Conservation (phyloP, 2,113 vertebrate species). For the Neogale vison region DNA sequence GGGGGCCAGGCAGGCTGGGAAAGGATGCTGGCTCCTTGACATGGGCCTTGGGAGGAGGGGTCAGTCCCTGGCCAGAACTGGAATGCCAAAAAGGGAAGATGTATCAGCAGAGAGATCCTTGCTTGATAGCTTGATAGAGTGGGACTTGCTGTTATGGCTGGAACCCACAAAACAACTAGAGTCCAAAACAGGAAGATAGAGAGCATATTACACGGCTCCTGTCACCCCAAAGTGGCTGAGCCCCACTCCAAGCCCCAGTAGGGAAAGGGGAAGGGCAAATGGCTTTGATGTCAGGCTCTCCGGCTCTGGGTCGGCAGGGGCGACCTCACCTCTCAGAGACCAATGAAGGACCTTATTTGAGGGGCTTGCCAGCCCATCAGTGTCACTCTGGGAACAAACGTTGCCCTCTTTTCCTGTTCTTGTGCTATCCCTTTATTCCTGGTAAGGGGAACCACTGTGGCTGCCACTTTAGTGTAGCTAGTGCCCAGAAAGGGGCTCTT, state of each 20-base stretch:
- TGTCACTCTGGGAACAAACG: neutral
- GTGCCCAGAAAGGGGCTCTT: neutral
- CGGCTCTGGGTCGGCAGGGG: neutral
- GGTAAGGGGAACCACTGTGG: neutral
- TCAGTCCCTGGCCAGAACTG: neutral
- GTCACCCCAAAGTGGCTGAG: neutral
- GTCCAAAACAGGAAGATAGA: neutral
- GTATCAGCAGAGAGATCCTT: neutral
- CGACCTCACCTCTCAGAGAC: neutral
- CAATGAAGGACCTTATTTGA: neutral
- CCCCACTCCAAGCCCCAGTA: neutral
- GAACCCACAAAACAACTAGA: neutral
- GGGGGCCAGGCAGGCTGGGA: neutral
- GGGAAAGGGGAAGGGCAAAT: neutral
- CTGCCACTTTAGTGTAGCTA: neutral
- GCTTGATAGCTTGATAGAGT: neutral
- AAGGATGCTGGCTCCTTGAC: slow-evolving; percentile 38
- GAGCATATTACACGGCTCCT: neutral
- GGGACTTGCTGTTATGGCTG: neutral
- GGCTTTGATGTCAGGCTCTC: neutral
- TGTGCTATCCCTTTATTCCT: neutral
- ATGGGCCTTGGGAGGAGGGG: neutral
- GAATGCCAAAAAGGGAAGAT: neutral
- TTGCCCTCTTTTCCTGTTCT: neutral
- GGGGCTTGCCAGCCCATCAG: neutral